phyloP scores from a whole-genome alignment of 2,113 vertebrate genomes.

The Dinomys branickii region DNA sequence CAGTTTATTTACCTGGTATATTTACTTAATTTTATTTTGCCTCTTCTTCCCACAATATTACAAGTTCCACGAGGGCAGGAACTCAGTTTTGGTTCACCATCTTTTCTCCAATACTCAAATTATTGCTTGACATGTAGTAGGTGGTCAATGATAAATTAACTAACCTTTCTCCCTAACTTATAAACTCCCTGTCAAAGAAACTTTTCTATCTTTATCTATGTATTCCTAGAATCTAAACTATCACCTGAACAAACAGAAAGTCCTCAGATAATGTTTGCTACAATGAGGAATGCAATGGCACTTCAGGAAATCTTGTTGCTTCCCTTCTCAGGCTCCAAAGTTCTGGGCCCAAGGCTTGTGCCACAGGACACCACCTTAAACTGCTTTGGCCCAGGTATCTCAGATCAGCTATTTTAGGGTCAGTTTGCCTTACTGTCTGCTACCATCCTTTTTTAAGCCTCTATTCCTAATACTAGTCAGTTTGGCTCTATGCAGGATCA shows the following conservation, averaged over 20 bases:
- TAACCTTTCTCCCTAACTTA: not conserved
- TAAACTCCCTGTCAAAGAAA: not conserved
- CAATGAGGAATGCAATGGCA: not conserved
- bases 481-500: slow-evolving; percentile 34
- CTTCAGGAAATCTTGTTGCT: slow-evolving; percentile 22
- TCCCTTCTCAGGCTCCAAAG: not conserved
- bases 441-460: not conserved
- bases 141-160: slow-evolving; percentile 14
- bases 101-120: not conserved
- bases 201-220: not conserved
- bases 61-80: not conserved
- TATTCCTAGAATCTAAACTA: not conserved
- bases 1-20: not conserved
- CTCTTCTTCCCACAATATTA: not conserved
- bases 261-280: not conserved
- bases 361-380: not conserved
- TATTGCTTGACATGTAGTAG: not conserved
- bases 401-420: slow-evolving; percentile 4
- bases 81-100: slow-evolving; percentile 43
- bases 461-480: slow-evolving; percentile 54
- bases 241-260: not conserved
- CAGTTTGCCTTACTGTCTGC: not conserved
- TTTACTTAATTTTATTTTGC: slow-evolving; percentile 50
- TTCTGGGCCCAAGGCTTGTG: not conserved
- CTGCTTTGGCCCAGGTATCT: slow-evolving; percentile 5